Evolutionary conservation across 2,888 invertebrate genomes (phyloP).

Genomic region (Lampropteryx suffumata): DNA sequence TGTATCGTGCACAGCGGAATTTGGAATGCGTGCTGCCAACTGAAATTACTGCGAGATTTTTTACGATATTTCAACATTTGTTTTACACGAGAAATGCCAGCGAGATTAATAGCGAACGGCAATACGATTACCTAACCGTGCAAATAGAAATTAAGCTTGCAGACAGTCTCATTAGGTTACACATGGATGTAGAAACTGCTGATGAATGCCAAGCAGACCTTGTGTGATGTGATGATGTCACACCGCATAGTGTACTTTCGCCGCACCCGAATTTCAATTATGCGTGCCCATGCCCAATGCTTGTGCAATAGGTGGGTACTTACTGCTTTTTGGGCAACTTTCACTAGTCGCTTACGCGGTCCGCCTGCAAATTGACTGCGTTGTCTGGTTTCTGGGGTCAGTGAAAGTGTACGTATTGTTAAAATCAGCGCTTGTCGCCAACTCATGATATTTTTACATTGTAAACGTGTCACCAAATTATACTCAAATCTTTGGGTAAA

Average conservation of each 20-base stretch:
- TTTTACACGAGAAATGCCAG: constrained; percentile 18
- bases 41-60: constrained; percentile 22
- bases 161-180: constrained; percentile 21
- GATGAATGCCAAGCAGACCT: constrained; percentile 46
- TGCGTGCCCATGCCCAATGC: constrained; percentile 60
- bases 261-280: constrained; percentile 77
- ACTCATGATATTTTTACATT: constrained; percentile 17
- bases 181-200: constrained; percentile 24
- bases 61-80: constrained; percentile 17
- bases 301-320: constrained; percentile 75
- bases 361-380: constrained; percentile 77
- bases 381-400: constrained; percentile 69
- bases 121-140: constrained; percentile 17
- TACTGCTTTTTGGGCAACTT: constrained; percentile 78
- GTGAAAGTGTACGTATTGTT: constrained; percentile 73
- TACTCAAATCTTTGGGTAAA: constrained; percentile 8
- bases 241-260: constrained; percentile 70
- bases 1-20: constrained; percentile 39
- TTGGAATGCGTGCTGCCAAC: constrained; percentile 42
- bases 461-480: constrained; percentile 15
- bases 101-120: constrained; percentile 11
- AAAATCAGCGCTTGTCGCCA: constrained; percentile 39
- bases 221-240: constrained; percentile 53
- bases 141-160: constrained; percentile 21
- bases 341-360: constrained; percentile 76